A percentile compares a stretch with the other conserved stretches of the same genome.
Evolutionary conservation across 2,888 invertebrate genomes (phyloP).

Genomic region (Gibbula magus): DNA sequence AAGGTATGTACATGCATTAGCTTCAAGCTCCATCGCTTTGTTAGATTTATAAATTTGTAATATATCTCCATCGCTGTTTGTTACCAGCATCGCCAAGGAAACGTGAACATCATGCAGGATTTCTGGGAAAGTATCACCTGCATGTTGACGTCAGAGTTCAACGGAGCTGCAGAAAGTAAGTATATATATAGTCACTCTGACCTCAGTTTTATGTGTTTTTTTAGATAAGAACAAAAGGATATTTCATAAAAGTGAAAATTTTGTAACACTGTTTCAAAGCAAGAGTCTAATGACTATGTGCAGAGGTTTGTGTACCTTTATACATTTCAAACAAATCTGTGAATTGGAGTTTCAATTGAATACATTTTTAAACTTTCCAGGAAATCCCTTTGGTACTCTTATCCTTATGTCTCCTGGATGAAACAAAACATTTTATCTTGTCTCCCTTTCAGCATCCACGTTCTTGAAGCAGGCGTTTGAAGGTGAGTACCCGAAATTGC

Average conservation of each 20-base stretch:
- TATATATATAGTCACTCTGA: not conserved
- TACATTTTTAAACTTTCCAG: not conserved
- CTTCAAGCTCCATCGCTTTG: not conserved
- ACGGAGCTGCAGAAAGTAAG: constrained; percentile 76
- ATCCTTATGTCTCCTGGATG: too few species aligned
- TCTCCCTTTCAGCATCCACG: constrained; percentile 59
- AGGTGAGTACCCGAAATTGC: constrained; percentile 89
- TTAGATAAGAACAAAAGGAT: not conserved
- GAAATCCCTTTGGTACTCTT: not conserved
- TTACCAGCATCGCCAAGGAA: constrained; percentile 60
- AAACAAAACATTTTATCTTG: not conserved
- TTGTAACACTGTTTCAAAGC: not conserved
- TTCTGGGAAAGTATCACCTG: constrained; percentile 80
- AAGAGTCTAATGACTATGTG: too few species aligned
- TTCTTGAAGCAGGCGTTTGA: constrained; percentile 87
- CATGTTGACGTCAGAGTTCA: constrained; percentile 76
- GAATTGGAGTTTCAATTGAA: not conserved
- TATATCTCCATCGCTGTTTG: not conserved
- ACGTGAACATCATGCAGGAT: constrained; percentile 67
- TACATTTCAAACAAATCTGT: too few species aligned
- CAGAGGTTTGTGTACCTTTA: too few species aligned
- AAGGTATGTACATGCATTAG: not conserved
- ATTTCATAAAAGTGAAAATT: not conserved
- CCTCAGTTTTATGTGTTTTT: not conserved
- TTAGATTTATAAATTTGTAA: not conserved